Conservation (phyloP, 2,888 invertebrate species). For the Catocala sponsa region DNA sequence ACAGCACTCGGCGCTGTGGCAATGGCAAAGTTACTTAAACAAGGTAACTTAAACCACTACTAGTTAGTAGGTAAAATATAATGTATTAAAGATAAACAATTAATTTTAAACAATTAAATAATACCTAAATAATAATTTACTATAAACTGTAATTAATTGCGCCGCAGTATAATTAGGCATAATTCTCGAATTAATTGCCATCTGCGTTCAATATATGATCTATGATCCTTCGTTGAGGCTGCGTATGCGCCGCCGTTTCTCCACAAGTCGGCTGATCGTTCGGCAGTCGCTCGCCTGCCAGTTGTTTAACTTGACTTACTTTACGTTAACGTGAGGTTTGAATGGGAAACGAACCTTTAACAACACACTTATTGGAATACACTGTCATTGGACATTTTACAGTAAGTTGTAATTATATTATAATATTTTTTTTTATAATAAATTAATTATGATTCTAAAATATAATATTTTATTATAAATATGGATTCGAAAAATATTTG, state of each 20-base stretch:
- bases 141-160: not conserved
- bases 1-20: no score
- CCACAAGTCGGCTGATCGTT: constrained; percentile 63
- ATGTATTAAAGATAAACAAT: no score
- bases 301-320: constrained; percentile 43
- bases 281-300: constrained; percentile 59
- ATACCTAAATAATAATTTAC: no score
- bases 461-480: not conserved
- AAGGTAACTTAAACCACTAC: no score
- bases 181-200: constrained; percentile 14
- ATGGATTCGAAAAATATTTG: no score
- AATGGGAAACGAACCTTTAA: constrained; percentile 46
- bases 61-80: no score
- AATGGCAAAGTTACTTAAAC: no score
- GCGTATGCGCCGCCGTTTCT: constrained; percentile 59
- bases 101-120: no score
- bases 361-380: constrained; percentile 23
- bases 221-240: constrained; percentile 54
- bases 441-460: not conserved
- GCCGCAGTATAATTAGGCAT: not conserved
- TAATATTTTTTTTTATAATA: constrained; percentile 4
- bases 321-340: constrained; percentile 39
- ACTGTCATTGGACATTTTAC: constrained; percentile 24
- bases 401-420: no score
- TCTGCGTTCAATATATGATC: constrained; percentile 47